These are phyloP conservation scores for Larimichthys polyactis DNA, from an alignment of 2,113 vertebrate genomes.

Conservation along the genomic window DNA sequence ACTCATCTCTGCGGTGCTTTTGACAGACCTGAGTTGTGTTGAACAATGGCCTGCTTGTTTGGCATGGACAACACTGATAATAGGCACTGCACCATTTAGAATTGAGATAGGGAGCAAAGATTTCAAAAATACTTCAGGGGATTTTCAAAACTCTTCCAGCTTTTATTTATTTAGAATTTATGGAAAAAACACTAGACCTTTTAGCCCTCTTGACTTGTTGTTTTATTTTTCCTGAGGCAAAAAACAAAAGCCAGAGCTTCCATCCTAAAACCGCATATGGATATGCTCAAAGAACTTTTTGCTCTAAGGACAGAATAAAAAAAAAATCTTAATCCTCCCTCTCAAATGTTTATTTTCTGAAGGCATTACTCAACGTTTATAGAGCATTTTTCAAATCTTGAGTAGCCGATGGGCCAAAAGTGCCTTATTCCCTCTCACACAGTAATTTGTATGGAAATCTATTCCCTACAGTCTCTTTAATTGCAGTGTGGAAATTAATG, in stretches of 20 bases:
- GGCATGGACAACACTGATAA: not conserved
- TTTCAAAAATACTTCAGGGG: constrained; percentile 26
- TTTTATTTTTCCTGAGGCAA: constrained; percentile 57
- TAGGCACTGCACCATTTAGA: not conserved
- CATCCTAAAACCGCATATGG: constrained; percentile 49
- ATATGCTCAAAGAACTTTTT: constrained; percentile 46
- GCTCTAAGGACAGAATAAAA: constrained; percentile 14
- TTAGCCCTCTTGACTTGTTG: constrained; percentile 54
- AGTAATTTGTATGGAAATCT: constrained; percentile 55
- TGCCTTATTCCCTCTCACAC: constrained; percentile 46
- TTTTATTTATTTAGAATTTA: constrained; percentile 45
- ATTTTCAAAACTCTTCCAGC: constrained; percentile 9
- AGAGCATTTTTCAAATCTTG: constrained; percentile 45
- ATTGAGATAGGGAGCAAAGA: not conserved
- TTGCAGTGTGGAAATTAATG: constrained; percentile 65
- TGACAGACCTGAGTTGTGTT: not conserved
- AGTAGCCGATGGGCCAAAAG: constrained; percentile 42
- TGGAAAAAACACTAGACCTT: constrained; percentile 52
- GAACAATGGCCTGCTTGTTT: constrained; percentile 21
- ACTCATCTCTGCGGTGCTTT: not conserved
- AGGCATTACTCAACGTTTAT: constrained; percentile 55
- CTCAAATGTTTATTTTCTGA: constrained; percentile 68
- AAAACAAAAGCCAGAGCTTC: constrained; percentile 49
- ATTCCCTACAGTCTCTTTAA: constrained; percentile 61
- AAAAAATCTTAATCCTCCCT: constrained; percentile 38